These are phyloP conservation scores for Xenopus petersii DNA, from an alignment of 2,797 vertebrate species.

Conservation along the genomic window DNA sequence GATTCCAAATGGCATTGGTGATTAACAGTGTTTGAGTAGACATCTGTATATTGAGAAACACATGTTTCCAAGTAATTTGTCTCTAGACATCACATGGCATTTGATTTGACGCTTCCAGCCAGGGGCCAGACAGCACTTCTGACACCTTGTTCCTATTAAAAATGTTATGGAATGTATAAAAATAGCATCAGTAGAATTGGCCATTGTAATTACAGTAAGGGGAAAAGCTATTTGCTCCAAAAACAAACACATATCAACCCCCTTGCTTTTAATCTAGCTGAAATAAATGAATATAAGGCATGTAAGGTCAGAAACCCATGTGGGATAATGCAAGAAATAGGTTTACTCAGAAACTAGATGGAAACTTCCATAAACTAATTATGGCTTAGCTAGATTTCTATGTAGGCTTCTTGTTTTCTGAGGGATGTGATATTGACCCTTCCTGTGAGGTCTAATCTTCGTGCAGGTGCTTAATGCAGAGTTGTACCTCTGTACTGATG, in stretches of 20 bases:
- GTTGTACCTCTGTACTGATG: too few relatives aligned
- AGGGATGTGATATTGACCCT: neutral
- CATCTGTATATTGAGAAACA: too few relatives aligned
- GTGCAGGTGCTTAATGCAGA: too few relatives aligned
- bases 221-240: constrained; percentile 9
- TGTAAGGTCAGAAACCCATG: constrained; percentile 23
- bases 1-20: too few relatives aligned
- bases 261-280: neutral
- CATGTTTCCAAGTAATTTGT: too few relatives aligned
- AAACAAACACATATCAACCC: neutral
- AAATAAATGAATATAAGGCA: constrained; percentile 7
- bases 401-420: neutral
- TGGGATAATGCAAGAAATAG: constrained; percentile 25
- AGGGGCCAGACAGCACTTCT: neutral
- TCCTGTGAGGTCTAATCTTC: neutral
- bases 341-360: neutral
- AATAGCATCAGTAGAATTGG: neutral
- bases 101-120: neutral
- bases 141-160: constrained; percentile 9
- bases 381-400: neutral
- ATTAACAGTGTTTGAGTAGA: too few relatives aligned
- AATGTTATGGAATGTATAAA: neutral
- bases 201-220: constrained; percentile 9
- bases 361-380: neutral
- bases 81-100: neutral